Percentiles rank a stretch among this genome's conserved stretches.
These are phyloP conservation scores for Diadophis punctatus DNA, from an alignment of 2,113 vertebrate genomes.

Conservation along the genomic window DNA sequence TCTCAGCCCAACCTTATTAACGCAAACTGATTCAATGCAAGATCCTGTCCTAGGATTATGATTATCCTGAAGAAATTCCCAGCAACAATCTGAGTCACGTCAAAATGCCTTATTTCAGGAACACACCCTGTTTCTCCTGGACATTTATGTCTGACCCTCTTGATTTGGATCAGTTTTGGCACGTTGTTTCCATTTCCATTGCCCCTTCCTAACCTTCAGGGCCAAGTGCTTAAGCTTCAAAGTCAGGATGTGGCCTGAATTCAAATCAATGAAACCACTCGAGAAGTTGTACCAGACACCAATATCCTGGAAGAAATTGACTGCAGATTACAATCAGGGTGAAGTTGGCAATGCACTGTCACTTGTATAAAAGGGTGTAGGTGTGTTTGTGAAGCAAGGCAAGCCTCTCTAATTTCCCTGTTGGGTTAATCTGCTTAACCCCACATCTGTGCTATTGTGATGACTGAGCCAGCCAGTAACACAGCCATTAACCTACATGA, in stretches of 20 bases:
- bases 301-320: conserved; percentile 34
- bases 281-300: conserved; percentile 28
- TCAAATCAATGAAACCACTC: conserved; percentile 24
- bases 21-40: not conserved
- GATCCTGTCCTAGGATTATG: not conserved
- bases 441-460: not conserved
- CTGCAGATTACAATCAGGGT: not conserved
- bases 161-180: conserved; percentile 11
- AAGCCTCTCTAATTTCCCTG: not conserved
- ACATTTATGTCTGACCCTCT: not conserved
- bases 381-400: conserved; percentile 15
- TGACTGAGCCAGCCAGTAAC: not conserved
- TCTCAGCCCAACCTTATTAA: not conserved
- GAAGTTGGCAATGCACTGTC: not conserved
- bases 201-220: not conserved
- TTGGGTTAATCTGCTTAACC: conserved; percentile 27
- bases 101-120: not conserved
- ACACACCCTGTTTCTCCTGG: not conserved
- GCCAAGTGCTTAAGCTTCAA: not conserved
- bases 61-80: not conserved
- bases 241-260: conserved; percentile 27
- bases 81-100: not conserved
- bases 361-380: conserved; percentile 26
- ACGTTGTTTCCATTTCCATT: not conserved
- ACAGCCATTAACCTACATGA: not conserved